phyloP scores from a whole-genome alignment of 2,888 invertebrate genomes.

The Lasioglossum morio region DNA sequence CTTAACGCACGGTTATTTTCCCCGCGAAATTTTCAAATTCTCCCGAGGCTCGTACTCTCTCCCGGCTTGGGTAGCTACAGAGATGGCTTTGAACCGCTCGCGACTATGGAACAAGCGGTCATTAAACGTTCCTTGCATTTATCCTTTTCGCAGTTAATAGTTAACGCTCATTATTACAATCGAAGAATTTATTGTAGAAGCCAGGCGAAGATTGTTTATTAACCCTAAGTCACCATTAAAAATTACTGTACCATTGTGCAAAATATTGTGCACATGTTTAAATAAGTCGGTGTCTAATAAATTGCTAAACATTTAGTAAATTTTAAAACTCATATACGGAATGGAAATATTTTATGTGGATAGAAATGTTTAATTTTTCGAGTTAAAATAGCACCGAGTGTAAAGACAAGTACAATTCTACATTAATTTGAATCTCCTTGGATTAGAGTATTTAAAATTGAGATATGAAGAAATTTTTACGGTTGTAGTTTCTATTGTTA shows the following conservation, averaged over 20 bases:
- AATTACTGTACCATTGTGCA: too few relatives aligned
- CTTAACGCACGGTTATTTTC: conserved; percentile 16
- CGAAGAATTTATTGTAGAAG: too few relatives aligned
- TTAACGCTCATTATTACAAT: neutral
- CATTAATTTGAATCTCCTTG: too few relatives aligned
- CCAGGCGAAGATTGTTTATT: too few relatives aligned
- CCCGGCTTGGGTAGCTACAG: neutral
- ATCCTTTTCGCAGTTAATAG: neutral
- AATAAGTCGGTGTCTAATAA: too few relatives aligned
- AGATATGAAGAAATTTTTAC: neutral
- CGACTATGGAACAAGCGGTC: neutral
- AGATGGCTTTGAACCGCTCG: neutral
- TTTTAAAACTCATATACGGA: too few relatives aligned
- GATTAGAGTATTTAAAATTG: neutral
- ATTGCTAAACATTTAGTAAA: too few relatives aligned
- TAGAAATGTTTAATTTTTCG: too few relatives aligned
- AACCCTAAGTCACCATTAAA: too few relatives aligned
- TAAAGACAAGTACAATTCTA: neutral
- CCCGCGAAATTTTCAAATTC: conserved; percentile 5
- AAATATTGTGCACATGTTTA: too few relatives aligned
- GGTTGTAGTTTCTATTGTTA: neutral
- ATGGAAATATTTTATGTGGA: too few relatives aligned
- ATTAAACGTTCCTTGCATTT: neutral
- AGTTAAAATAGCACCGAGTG: too few relatives aligned
- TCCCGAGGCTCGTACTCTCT: conserved; percentile 14